Conservation (phyloP, 2,888 invertebrate species). For the Ormyrus nitidulus region DNA sequence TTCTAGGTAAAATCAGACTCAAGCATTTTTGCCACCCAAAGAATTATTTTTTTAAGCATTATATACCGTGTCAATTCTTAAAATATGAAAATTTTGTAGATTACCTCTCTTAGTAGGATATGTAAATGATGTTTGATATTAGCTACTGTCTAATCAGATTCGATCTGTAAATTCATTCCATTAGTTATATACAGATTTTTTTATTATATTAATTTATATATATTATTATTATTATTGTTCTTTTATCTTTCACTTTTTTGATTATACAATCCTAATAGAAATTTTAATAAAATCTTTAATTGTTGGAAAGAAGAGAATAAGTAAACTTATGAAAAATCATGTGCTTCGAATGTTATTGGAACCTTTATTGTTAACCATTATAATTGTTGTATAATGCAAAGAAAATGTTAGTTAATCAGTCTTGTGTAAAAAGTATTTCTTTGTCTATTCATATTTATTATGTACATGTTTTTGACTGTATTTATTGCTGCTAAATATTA, state of each 20-base stretch:
- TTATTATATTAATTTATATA: slow-evolving; percentile 53
- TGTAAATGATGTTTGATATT: slow-evolving; percentile 54
- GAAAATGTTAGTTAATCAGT: slow-evolving; percentile 1
- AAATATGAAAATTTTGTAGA: slow-evolving; percentile 52
- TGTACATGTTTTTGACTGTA: slow-evolving; percentile 49
- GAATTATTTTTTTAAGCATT: slow-evolving; percentile 58
- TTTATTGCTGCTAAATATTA: slow-evolving; percentile 53
- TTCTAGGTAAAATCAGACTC: slow-evolving; percentile 53
- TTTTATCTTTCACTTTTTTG: slow-evolving; percentile 20
- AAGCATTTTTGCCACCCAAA: slow-evolving; percentile 56
- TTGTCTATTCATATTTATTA: slow-evolving; percentile 38
- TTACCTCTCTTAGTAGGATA: slow-evolving; percentile 45
- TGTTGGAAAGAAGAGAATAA: slow-evolving; percentile 6
- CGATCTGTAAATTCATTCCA: slow-evolving; percentile 53
- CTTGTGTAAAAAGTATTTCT: slow-evolving; percentile 37
- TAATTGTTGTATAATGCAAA: slow-evolving; percentile 38
- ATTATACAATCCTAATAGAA: neutral
- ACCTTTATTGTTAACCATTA: slow-evolving; percentile 28
- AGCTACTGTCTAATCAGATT: slow-evolving; percentile 44
- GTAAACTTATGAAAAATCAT: slow-evolving; percentile 15
- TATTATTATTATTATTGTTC: slow-evolving; percentile 35
- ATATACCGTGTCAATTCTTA: slow-evolving; percentile 55
- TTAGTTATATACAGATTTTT: slow-evolving; percentile 45
- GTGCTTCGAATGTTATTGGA: slow-evolving; percentile 25
- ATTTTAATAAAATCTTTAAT: slow-evolving; percentile 9